Evolutionary conservation across 1,140 invertebrate genomes (phyloP).

Genomic region (Cotesia chilonis): DNA sequence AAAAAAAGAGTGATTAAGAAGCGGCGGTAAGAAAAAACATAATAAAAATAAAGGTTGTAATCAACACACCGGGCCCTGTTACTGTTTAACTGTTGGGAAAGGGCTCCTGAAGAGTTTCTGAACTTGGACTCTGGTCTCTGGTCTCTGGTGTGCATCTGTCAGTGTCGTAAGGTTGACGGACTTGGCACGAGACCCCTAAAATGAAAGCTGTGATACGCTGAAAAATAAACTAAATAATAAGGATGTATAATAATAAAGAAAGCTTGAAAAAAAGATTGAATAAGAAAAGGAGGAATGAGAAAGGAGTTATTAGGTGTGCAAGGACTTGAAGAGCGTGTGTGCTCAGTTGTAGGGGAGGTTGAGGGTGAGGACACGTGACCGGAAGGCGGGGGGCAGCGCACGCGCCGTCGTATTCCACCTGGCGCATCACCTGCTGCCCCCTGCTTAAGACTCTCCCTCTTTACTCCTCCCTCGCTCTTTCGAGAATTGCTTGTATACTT

Average conservation of each 20-base stretch:
- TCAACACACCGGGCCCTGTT: conserved; percentile 32
- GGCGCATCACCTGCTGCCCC: conserved; percentile 66
- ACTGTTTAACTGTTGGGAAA: too few relatives aligned
- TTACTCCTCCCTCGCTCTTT: background rate
- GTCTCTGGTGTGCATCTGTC: conserved; percentile 32
- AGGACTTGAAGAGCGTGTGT: conserved; percentile 21
- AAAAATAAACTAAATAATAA: conserved; percentile 23
- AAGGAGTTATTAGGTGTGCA: conserved; percentile 16
- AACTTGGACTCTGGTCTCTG: conserved; percentile 1
- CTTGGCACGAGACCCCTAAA: conserved; percentile 36
- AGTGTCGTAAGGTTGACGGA: conserved; percentile 28
- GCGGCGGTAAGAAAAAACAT: background rate
- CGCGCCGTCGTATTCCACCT: conserved; percentile 64
- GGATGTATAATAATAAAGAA: conserved; percentile 31
- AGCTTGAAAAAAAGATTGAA: conserved; percentile 38
- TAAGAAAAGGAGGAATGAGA: conserved; percentile 35
- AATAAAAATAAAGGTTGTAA: conserved; percentile 33
- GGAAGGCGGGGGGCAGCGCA: conserved; percentile 60
- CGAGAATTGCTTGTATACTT: too few relatives aligned
- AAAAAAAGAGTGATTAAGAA: background rate
- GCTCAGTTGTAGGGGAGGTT: conserved; percentile 32
- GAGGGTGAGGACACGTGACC: conserved; percentile 59
- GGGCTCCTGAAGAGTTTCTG: conserved; percentile 7
- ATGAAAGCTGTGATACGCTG: conserved; percentile 28
- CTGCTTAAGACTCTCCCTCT: conserved; percentile 48